Percentiles rank a stretch among this genome's conserved stretches.
Evolutionary conservation across 2,797 vertebrate species (phyloP).

Genomic region (Ammospiza maritima): DNA sequence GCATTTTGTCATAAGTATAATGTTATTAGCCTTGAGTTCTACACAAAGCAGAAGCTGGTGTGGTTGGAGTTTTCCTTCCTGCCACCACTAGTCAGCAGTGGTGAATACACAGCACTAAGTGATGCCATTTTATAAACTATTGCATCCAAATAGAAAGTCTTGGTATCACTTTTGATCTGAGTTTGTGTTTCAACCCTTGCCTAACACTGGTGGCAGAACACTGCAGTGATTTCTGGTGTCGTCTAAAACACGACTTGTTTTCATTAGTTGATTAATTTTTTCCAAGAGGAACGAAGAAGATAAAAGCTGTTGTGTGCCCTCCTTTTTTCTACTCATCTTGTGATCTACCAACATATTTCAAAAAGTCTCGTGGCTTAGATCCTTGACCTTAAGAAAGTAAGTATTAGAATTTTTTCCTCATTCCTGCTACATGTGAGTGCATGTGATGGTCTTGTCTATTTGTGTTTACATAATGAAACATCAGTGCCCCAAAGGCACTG

Average conservation of each 20-base stretch:
- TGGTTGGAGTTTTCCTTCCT: background rate
- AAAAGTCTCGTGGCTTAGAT: background rate
- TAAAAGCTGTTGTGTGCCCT: background rate
- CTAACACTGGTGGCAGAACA: background rate
- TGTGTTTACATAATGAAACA: conserved; percentile 16
- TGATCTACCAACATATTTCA: background rate
- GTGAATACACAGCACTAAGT: background rate
- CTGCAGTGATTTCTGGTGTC: background rate
- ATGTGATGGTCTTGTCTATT: conserved; percentile 46
- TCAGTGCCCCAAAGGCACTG: conserved; percentile 45
- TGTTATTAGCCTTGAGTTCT: background rate
- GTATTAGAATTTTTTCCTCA: conserved; percentile 1
- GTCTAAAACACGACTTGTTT: background rate
- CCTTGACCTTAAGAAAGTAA: conserved; percentile 2
- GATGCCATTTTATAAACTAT: background rate
- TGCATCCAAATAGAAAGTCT: background rate
- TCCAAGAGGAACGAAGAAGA: background rate
- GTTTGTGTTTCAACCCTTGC: background rate
- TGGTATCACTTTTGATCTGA: background rate
- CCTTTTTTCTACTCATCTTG: background rate
- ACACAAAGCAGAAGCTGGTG: background rate
- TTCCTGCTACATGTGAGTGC: conserved; percentile 42
- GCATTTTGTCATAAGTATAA: background rate
- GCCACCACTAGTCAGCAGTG: background rate
- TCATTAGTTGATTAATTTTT: background rate